Percentiles rank a stretch among this genome's conserved stretches.
phyloP scores from a whole-genome alignment of 2,797 vertebrate genomes.

The Stomatorhinus walkeri region DNA sequence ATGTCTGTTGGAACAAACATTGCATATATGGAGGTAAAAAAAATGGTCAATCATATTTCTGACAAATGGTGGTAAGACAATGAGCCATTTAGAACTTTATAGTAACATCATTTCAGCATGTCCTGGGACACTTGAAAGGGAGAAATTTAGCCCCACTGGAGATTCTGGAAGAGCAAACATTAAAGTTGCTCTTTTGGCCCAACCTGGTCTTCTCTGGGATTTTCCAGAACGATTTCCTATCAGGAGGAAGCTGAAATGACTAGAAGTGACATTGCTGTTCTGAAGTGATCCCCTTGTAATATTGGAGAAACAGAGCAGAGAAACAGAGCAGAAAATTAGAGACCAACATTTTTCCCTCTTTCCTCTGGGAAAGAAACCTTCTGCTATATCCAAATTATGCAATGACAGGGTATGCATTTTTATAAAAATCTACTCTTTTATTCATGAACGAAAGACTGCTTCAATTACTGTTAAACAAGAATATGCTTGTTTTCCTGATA shows the following conservation, averaged over 20 bases:
- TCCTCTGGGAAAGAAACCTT: slow-evolving; percentile 4
- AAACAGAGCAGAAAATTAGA: neutral
- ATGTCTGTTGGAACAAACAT: neutral
- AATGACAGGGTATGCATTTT: neutral
- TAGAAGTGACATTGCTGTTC: neutral
- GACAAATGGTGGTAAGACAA: neutral
- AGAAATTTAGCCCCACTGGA: neutral
- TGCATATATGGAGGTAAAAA: neutral
- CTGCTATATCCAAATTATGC: neutral
- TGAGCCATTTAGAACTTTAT: neutral
- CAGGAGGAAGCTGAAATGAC: neutral
- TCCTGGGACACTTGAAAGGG: neutral
- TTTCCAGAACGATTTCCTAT: neutral
- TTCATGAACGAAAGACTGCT: neutral
- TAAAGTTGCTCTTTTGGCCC: neutral
- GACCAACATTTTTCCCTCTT: neutral
- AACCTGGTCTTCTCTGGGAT: neutral
- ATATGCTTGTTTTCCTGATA: neutral
- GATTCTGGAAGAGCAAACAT: neutral
- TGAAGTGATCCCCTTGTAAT: neutral
- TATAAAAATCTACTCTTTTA: neutral
- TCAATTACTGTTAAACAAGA: neutral
- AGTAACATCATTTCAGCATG: neutral
- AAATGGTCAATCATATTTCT: neutral
- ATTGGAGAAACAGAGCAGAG: neutral